These are phyloP conservation scores for Zaprionus bogoriensis DNA, from an alignment of 2,888 invertebrate species.

Conservation along the genomic window DNA sequence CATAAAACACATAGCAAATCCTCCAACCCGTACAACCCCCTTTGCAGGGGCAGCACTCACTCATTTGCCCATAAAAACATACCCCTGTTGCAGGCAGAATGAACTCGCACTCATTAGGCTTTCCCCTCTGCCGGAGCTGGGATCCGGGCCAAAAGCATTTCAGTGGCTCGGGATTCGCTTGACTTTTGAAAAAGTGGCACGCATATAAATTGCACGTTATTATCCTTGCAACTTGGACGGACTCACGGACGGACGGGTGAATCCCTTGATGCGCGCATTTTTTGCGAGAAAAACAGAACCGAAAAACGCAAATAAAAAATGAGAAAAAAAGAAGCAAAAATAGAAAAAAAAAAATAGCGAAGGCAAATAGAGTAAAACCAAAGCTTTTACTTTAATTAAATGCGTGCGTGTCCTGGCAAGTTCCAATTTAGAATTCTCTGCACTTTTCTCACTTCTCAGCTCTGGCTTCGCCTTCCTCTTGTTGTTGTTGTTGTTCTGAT, in stretches of 20 bases:
- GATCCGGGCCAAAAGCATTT: too few relatives aligned
- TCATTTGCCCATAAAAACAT: constrained; percentile 1
- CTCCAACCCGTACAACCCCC: neutral
- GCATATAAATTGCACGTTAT: constrained; percentile 71
- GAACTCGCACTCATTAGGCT: neutral
- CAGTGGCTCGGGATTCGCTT: constrained; percentile 3
- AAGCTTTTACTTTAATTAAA: constrained; percentile 76
- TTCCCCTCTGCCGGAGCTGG: too few relatives aligned
- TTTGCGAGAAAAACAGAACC: constrained; percentile 20
- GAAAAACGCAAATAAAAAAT: constrained; percentile 16
- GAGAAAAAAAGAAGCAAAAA: constrained; percentile 8
- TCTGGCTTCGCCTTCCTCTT: neutral
- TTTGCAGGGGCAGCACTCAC: neutral
- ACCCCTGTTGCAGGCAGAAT: constrained; percentile 13
- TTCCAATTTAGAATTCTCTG: constrained; percentile 61
- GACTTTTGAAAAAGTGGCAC: constrained; percentile 39
- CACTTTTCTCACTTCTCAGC: constrained; percentile 7
- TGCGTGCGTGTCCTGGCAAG: constrained; percentile 67
- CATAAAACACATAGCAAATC: neutral
- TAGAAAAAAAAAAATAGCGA: constrained; percentile 20
- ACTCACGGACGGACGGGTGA: constrained; percentile 37
- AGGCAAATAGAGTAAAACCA: constrained; percentile 39
- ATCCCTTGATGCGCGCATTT: constrained; percentile 58
- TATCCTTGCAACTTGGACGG: constrained; percentile 44
- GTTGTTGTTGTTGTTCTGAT: constrained; percentile 13